Conservation (phyloP, 1,140 invertebrate genomes). For the Tigriopus japonicus region DNA sequence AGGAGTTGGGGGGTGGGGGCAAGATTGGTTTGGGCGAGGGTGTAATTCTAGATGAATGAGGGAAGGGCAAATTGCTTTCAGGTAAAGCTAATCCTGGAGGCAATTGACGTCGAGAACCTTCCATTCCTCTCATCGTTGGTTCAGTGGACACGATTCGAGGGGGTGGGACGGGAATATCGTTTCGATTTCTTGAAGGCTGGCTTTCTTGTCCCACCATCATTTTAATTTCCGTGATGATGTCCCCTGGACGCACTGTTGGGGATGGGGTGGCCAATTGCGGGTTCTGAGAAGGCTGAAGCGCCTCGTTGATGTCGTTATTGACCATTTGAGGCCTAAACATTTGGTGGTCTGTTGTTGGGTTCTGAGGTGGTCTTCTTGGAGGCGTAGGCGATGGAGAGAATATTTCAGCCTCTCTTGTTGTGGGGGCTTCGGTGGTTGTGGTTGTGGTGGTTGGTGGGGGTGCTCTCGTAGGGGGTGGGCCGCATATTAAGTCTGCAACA, state of each 20-base stretch:
- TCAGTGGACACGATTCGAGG: background rate
- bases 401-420: slow-evolving; percentile 17
- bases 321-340: background rate
- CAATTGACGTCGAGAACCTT: slow-evolving; percentile 16
- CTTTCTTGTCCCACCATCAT: slow-evolving; percentile 8
- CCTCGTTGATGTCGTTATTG: background rate
- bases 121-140: slow-evolving; percentile 2
- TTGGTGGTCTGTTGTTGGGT: slow-evolving; percentile 5
- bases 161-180: background rate
- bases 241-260: background rate
- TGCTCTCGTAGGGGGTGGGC: slow-evolving; percentile 18
- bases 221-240: slow-evolving; percentile 10
- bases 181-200: background rate
- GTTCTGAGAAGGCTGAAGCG: too few species aligned
- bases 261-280: background rate
- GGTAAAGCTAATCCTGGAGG: slow-evolving; percentile 20
- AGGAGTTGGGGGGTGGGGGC: slow-evolving; percentile 16
- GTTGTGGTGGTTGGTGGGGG: slow-evolving; percentile 18
- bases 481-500: slow-evolving; percentile 16
- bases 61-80: too few species aligned
- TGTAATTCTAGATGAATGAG: too few species aligned
- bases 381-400: slow-evolving; percentile 24
- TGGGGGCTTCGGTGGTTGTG: slow-evolving; percentile 17
- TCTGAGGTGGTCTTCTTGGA: slow-evolving; percentile 21
- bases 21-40: slow-evolving; percentile 22